These are phyloP conservation scores for Oplegnathus fasciatus DNA, from an alignment of 2,113 vertebrate genomes.

Conservation along the genomic window DNA sequence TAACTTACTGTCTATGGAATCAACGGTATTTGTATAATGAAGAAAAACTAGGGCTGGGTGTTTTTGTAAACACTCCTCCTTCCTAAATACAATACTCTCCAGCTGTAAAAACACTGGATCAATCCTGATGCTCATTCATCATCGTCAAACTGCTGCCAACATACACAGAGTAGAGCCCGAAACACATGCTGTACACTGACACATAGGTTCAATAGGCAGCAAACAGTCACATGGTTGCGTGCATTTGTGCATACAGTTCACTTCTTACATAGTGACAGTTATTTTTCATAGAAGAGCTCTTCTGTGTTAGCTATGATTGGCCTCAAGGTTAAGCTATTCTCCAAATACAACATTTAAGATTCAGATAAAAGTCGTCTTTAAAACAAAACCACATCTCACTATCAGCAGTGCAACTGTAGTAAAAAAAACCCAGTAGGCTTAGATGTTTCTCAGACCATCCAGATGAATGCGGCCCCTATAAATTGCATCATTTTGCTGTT, in stretches of 20 bases:
- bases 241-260: not conserved
- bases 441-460: not conserved
- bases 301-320: not conserved
- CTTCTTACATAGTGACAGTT: not conserved
- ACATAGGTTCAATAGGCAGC: not conserved
- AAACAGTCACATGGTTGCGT: not conserved
- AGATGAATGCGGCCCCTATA: not conserved
- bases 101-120: slow-evolving; percentile 75
- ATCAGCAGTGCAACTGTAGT: not conserved
- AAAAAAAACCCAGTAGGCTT: not conserved
- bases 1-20: slow-evolving; percentile 22
- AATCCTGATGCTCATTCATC: slow-evolving; percentile 61
- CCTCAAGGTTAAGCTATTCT: not conserved
- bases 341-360: not conserved
- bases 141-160: slow-evolving; percentile 55
- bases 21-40: slow-evolving; percentile 43
- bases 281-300: not conserved
- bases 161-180: slow-evolving; percentile 44
- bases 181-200: slow-evolving; percentile 30
- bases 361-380: no score
- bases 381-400: not conserved
- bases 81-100: slow-evolving; percentile 56
- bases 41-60: slow-evolving; percentile 57
- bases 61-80: slow-evolving; percentile 68
- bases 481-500: not conserved